Base-by-base conservation (phyloP, 2,888 invertebrate genomes). In the Drosophila lacicola region DNA sequence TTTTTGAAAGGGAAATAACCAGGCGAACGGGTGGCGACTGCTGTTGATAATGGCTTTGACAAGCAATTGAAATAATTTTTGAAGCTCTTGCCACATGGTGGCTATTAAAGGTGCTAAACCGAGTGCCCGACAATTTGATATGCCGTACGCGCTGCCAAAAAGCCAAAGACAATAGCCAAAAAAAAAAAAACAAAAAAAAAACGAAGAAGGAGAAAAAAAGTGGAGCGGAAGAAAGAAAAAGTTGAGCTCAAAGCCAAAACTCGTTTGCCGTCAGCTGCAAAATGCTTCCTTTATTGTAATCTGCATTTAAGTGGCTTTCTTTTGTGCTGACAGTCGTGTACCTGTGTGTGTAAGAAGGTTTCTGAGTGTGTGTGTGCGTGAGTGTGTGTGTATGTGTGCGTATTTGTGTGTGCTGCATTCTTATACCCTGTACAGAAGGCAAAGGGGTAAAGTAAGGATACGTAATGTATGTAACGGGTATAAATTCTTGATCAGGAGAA, bases 221-320 rank as follows among this genome's bases (percentile, higher is more conserved):
- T 53, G 41, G 13, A 29, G 9, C 17, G 17, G 39, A 29, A 29
- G 11, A 34, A 36, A 50, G 42, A 54, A 49, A 56, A 42, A 55
- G 29, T 29, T 60, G 19, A 41, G 53, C 49, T 54, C 58, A 66
- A 70, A 73, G 77, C 58, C 63, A 70, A 70, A 77, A 64, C 54
- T 71, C 87, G 78, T 74, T 71, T 71, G 81, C 64, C 78, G 74
- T 70, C 75, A 83, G 78, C 45, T 71, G 74, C 66, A 78, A 78
- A 88, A 86, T 75, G 64, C 75, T 80, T 74, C 78, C 74, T 75
- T 86, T 84, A 81, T 79, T 84, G 85, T 84, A 86, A 85, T 86
- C 86, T 84, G 85, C 86, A 86, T 86, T 84, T 86, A 85, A 85
- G 84, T 85, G 85, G 86, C 81, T 80, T 85, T 82, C 80, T 78